Evolutionary conservation across 2,113 vertebrate species (phyloP).

Genomic region (Petrocephalus microphthalmus): DNA sequence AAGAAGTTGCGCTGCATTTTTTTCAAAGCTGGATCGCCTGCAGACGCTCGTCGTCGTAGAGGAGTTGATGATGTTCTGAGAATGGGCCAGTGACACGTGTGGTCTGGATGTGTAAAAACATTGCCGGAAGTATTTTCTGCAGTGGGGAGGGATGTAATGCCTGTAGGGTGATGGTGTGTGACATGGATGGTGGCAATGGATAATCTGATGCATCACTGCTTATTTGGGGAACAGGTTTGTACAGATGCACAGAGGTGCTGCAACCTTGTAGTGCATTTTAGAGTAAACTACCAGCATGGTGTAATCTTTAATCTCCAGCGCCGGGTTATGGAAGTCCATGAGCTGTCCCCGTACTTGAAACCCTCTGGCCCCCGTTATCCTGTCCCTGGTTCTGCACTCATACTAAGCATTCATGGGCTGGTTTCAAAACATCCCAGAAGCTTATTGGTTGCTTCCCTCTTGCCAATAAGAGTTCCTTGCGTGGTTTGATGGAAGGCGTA

Average conservation of each 20-base stretch:
- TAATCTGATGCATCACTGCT: neutral
- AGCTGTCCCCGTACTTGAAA: neutral
- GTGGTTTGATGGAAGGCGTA: neutral
- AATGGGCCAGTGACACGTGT: neutral
- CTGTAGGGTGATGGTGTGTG: neutral
- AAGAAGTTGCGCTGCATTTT: no score
- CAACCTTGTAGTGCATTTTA: slow-evolving; percentile 37
- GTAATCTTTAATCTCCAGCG: neutral
- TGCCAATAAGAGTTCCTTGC: neutral
- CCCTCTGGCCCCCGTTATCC: neutral
- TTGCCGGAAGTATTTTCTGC: neutral
- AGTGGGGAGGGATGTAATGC: neutral
- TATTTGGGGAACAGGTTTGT: neutral
- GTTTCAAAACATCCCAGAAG: neutral
- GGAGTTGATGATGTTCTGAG: neutral
- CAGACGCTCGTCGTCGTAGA: neutral
- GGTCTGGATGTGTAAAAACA: neutral
- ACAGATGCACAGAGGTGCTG: neutral
- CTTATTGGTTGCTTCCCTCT: neutral
- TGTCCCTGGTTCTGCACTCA: neutral
- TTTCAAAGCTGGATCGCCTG: neutral
- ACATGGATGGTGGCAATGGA: neutral
- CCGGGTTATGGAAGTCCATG: neutral
- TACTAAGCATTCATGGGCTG: neutral
- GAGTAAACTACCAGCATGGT: slow-evolving; percentile 35